Base-by-base conservation (phyloP, 2,888 invertebrate genomes). In the Eilema griseolum region DNA sequence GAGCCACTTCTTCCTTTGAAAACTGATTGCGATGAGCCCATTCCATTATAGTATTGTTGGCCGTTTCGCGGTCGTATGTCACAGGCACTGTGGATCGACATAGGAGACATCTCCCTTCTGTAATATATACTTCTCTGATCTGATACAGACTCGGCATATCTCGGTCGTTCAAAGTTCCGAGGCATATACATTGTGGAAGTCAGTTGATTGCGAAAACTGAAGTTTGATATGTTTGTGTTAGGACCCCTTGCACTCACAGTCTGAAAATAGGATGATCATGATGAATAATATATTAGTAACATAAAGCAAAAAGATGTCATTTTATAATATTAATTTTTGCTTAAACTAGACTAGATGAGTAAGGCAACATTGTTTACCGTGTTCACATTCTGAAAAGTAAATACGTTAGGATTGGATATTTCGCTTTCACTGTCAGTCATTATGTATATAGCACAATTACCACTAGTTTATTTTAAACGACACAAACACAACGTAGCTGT, bases 341-440 rank as follows among this genome's bases (percentile, higher is more conserved):
- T 28, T 16, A 59, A 28, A 4, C 16, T 11, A 41, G 37, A 5
- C 20, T 46, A 24, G 11, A 41, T 3, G 37, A 46, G 24, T n/a
- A 64, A 28, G 46, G 23, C 23, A 33, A 33, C 16, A 23, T 23
- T 46, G 88, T 89, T 85, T 74, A 93, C 93, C 67, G 85, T 87
- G 73, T 82, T 86, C 67, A 82, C 85, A 85, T 88, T 89, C 75
- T 83, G 87, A 75, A 85, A 89, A 23, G 81, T 84, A 76, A 82
- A 86, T 70, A 85, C 80, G 79, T 84, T 86, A 72, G 71, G 26
- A 24, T 85, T 81, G 67, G 87, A 81, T 23, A 87, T 73, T 71
- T 92, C 90, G 63, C 86, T 88, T 67, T 92, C 93, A 86, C 88
- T 90, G 73, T 92, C 87, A 63, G 78, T 82, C 85, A 86, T 86